phyloP scores from a whole-genome alignment of 2,113 vertebrate species.

The Callithrix jacchus region DNA sequence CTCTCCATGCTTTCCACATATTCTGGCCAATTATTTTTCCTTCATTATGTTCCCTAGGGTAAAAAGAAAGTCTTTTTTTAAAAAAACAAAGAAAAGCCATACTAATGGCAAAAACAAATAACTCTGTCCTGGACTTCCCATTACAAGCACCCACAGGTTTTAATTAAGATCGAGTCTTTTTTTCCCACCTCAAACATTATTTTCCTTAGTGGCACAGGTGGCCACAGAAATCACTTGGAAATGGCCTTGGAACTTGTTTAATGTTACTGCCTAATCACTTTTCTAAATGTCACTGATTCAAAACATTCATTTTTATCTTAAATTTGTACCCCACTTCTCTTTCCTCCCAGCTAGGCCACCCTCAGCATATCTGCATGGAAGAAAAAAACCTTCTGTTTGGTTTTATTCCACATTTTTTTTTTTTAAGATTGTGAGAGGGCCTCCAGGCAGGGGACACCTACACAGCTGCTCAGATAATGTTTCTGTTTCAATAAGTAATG shows the following conservation, averaged over 20 bases:
- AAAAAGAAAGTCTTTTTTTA: neutral
- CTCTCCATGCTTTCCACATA: neutral
- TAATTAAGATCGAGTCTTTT: conserved; percentile 3
- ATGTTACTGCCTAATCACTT: conserved; percentile 64
- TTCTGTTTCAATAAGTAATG: neutral
- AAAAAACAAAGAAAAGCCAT: neutral
- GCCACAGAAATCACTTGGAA: conserved; percentile 24
- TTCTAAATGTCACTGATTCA: conserved; percentile 59
- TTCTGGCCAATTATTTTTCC: neutral
- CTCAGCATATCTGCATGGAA: neutral
- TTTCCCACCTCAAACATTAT: neutral
- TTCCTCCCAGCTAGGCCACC: neutral
- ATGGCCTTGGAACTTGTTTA: conserved; percentile 59
- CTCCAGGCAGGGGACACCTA: neutral
- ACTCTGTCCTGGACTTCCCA: neutral
- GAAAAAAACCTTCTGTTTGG: neutral
- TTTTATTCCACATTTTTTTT: neutral
- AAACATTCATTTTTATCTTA: neutral
- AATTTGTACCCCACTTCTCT: neutral
- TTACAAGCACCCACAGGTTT: conserved; percentile 28
- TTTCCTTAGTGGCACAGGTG: neutral
- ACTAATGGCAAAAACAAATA: neutral
- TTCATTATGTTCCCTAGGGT: neutral
- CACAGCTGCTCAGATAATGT: neutral
- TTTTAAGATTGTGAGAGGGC: neutral